Evolutionary conservation across 2,797 vertebrate genomes (phyloP).

Genomic region (Meriones psammophilus): DNA sequence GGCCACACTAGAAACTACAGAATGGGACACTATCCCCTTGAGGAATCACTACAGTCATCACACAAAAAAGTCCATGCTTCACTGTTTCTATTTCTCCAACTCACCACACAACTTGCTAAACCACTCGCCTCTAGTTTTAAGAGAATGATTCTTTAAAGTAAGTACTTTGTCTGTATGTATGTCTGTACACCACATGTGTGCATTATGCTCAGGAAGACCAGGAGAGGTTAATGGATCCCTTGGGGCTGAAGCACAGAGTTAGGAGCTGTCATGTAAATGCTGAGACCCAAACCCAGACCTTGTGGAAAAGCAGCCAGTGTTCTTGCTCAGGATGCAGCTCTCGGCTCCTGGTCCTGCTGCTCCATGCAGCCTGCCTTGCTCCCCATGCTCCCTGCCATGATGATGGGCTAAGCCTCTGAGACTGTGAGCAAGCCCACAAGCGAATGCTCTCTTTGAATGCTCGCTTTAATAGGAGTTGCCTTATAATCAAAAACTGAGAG

Average conservation of each 20-base stretch:
- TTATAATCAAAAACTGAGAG: background rate
- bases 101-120: slow-evolving; percentile 23
- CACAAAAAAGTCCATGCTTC: background rate
- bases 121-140: background rate
- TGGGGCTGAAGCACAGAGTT: background rate
- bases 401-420: background rate
- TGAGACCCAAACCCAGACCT: background rate
- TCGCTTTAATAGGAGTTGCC: background rate
- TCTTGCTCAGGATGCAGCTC: background rate
- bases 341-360: background rate
- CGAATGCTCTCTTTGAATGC: background rate
- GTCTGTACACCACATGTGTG: background rate
- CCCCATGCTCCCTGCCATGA: background rate
- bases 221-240: background rate
- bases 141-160: background rate
- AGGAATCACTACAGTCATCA: background rate
- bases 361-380: background rate
- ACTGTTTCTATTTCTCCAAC: slow-evolving; percentile 28
- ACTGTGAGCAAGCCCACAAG: background rate
- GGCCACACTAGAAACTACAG: slow-evolving; percentile 32
- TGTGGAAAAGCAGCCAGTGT: background rate
- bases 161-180: background rate
- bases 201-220: background rate
- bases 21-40: background rate
- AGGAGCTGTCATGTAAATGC: background rate